Conservation (phyloP, 2,113 vertebrate genomes). For the Tyto alba region DNA sequence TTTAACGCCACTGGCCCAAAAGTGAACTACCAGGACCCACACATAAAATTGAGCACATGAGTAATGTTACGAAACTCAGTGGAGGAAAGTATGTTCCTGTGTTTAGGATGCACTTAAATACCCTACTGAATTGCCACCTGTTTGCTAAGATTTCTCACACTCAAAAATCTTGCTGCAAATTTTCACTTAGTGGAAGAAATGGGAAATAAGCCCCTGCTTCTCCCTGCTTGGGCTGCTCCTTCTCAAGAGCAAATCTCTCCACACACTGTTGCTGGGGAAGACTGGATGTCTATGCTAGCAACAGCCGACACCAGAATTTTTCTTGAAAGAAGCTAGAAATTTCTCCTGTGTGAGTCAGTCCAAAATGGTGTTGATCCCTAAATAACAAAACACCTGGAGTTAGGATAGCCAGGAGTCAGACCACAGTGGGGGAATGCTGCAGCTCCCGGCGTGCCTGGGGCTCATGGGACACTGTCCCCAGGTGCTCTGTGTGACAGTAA, state of each 20-base stretch:
- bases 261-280: not conserved
- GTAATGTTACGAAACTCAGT: not conserved
- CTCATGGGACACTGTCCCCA: fast-evolving
- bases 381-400: not conserved
- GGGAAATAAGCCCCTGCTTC: not conserved
- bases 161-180: not conserved
- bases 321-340: not conserved
- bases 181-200: not conserved
- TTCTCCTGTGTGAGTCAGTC: not conserved
- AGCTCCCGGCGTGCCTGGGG: not conserved
- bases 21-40: fast-evolving
- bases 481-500: not conserved
- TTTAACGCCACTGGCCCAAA: not conserved
- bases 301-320: not conserved
- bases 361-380: not conserved
- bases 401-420: not conserved
- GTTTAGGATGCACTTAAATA: not conserved
- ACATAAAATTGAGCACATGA: fast-evolving
- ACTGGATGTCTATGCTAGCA: not conserved
- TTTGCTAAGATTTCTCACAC: not conserved
- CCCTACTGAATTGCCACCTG: not conserved
- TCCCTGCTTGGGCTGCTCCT: not conserved
- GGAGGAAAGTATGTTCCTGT: not conserved
- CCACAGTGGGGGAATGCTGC: not conserved
- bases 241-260: not conserved